Evolutionary conservation across 2,797 vertebrate genomes (phyloP), one percentile per base, ranked within the genome.

Genomic region (Syndactyla subalaris): DNA sequence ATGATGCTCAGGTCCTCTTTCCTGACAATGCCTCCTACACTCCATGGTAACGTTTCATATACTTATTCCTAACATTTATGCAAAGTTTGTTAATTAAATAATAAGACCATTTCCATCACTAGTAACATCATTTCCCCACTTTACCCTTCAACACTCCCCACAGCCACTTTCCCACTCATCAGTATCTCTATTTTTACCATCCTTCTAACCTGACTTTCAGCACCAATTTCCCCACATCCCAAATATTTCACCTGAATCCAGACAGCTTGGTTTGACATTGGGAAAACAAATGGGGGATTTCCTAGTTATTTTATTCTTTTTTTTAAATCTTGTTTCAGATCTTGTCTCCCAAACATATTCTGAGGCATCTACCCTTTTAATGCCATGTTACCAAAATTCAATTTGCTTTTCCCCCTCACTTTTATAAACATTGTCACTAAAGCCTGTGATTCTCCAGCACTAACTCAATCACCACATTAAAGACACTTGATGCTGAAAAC

Each of bases 221-320:
- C 34, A 75, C 12, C 14, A 2, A 30, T 12, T 39, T 82, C 30
- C 23, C 23, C 57, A 63, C 3, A 13, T 6, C 52, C 4, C 27
- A 62, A 59, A 6, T 51, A 54, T 7, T 62, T 78, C 5, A 54
- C 12, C 12, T 48, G 59, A 73, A 75, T 62, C 34, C 58, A 55
- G 16, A 52, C 4, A 45, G 14, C 22, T 24, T 20, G 27, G 26
- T 62, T 52, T 77, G 36, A 74, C 23, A 41, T 1, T 15, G 21
- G 20, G 34, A 55, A 74, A 32, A 48, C 3, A 1, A 70, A 1
- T 19, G 5, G 11, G 3, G 1, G 2, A 3, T 29, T n/a, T 63
- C 18, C 26, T 45, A 10, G 6, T 16, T 27, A 20, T 23, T 63
- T 32, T 15, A 21, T 29, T 48, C 7, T 45, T 66, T 4, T 65